phyloP scores from a whole-genome alignment of 2,113 vertebrate species.

The Mungos mungo region DNA sequence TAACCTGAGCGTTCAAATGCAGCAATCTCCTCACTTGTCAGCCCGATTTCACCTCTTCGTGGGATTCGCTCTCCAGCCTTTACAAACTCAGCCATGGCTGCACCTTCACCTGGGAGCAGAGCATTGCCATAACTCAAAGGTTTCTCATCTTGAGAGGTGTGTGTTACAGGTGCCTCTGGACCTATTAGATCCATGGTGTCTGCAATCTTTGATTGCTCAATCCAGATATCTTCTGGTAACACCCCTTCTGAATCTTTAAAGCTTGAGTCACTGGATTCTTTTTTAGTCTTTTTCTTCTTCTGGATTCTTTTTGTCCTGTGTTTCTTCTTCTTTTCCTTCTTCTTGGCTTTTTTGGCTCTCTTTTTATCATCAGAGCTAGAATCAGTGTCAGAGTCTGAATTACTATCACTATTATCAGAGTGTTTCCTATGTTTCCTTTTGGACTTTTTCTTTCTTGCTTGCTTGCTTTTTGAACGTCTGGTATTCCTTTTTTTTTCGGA shows the following conservation, averaged over 20 bases:
- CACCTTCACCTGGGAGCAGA: slow-evolving; percentile 95
- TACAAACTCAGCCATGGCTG: slow-evolving; percentile 98
- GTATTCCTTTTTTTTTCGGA: slow-evolving; percentile 83
- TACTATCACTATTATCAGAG: slow-evolving; percentile 83
- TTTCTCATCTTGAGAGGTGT: slow-evolving; percentile 91
- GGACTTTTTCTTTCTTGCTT: slow-evolving; percentile 89
- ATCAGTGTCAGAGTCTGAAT: slow-evolving; percentile 87
- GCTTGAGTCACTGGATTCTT: slow-evolving; percentile 89
- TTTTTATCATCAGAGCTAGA: slow-evolving; percentile 86
- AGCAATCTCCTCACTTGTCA: slow-evolving; percentile 96
- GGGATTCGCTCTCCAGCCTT: slow-evolving; percentile 98
- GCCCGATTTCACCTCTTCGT: slow-evolving; percentile 96
- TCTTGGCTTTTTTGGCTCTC: slow-evolving; percentile 93
- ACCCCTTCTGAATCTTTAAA: slow-evolving; percentile 88
- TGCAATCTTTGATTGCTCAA: slow-evolving; percentile 85
- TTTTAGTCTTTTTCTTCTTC: slow-evolving; percentile 89
- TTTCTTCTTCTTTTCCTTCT: slow-evolving; percentile 88
- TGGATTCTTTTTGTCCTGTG: slow-evolving; percentile 87
- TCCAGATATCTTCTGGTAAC: slow-evolving; percentile 85
- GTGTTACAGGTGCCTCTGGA: slow-evolving; percentile 92
- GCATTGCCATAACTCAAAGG: slow-evolving; percentile 96
- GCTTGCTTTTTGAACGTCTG: slow-evolving; percentile 69
- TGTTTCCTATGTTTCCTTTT: slow-evolving; percentile 90
- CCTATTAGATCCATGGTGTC: slow-evolving; percentile 89
- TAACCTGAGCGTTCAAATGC: slow-evolving; percentile 95